phyloP scores from a whole-genome alignment of 2,797 vertebrate genomes.

The Macropus fuliginosus region DNA sequence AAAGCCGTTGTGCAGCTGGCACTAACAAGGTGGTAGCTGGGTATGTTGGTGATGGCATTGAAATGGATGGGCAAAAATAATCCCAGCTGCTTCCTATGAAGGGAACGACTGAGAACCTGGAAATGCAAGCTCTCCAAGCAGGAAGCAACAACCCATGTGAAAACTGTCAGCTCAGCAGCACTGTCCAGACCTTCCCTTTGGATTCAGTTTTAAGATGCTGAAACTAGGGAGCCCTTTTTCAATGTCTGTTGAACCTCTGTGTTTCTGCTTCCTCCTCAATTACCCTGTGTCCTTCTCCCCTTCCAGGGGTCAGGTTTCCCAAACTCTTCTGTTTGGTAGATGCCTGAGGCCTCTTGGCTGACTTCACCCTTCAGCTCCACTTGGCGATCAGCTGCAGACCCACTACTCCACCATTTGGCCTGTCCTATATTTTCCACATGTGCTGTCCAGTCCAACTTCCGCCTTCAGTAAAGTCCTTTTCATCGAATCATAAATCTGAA shows the following conservation, averaged over 20 bases:
- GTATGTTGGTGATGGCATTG: slow-evolving; percentile 1
- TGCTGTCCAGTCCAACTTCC: slow-evolving; percentile 52
- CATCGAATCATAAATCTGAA: slow-evolving; percentile 56
- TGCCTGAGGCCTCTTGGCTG: neutral
- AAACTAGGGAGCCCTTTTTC: neutral
- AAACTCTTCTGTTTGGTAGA: neutral
- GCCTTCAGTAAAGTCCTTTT: slow-evolving; percentile 55
- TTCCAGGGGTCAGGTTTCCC: neutral
- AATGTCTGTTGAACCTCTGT: neutral
- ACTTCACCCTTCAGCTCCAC: neutral
- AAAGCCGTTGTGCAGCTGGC: neutral
- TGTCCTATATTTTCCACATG: slow-evolving; percentile 31
- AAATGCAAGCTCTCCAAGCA: neutral
- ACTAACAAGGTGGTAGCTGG: neutral
- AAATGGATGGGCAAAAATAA: slow-evolving; percentile 27
- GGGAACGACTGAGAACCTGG: slow-evolving; percentile 1
- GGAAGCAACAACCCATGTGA: slow-evolving; percentile 24
- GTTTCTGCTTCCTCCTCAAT: neutral
- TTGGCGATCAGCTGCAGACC: neutral
- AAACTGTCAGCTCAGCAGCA: neutral
- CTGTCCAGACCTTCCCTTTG: neutral
- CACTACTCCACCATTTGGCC: neutral
- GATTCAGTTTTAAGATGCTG: neutral
- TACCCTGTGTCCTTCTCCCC: neutral
- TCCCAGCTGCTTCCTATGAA: slow-evolving; percentile 30